Base-by-base conservation (phyloP, 37 sponge, comb jelly and placozoan genomes). In the Amphimedon queenslandica region DNA sequence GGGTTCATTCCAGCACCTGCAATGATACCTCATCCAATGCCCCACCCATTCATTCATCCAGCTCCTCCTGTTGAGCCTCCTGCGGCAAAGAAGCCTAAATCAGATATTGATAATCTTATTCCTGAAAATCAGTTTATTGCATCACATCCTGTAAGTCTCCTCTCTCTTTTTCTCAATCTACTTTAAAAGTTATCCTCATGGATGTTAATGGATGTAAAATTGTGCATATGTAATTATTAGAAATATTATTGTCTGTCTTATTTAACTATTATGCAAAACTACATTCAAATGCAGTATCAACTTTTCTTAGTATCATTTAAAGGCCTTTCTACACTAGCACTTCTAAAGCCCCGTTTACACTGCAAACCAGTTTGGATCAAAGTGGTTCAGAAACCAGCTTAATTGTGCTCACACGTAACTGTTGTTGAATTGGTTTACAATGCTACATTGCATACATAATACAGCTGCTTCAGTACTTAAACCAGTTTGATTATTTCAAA, bases 41-140 rank as follows among this genome's bases (percentile, higher is more conserved):
- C 73, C 47, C 13, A 37, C 36, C 37, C 36, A 32, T 61, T 42
- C n/a, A 33, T 42, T 40, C 47, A 70, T 51, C 57, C 47, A 42
- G 53, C 38, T 30, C 82, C 75, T 37, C 66, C 74, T 27, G 13
- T 51, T 56, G 82, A 67, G 24, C 87, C 90, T 0, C 89, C 89
- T 0, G 57, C 37, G 3, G 78, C 82, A 24, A 93, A 93, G 66
- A 64, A 76, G 21, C 58, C 66, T 13, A 43, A 68, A 18, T 37
- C 66, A 11, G 94, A 89, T 0, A 35, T 32, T 1, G 88, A 84
- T n/a, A 63, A 75, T 18, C 61, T 90, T 2, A 75, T 90, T 10
- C 87, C 84, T 2, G 94, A 93, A 55, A 60, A 79, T n/a, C 61
- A 78, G 32, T 93, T 90, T 70, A 74, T 93, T 21, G 40, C 80